Evolutionary conservation across 2,888 invertebrate species (phyloP).

Genomic region (Arrhopalites spinosus): DNA sequence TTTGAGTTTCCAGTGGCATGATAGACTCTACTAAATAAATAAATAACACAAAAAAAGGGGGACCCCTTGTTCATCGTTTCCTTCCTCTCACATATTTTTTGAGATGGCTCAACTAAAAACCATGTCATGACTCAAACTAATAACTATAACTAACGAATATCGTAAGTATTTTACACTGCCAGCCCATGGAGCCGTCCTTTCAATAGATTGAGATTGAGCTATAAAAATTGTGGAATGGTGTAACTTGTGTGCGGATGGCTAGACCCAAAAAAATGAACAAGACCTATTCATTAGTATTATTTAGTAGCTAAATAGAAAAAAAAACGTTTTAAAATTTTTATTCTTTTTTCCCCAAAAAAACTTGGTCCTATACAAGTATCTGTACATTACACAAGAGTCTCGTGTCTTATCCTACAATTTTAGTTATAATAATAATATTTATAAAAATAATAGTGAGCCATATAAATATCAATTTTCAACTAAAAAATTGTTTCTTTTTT

Average conservation of each 20-base stretch:
- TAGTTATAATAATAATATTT: background rate
- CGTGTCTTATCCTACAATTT: background rate
- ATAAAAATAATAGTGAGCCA: background rate
- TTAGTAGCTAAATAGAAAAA: background rate
- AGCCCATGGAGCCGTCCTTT: background rate
- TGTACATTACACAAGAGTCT: background rate
- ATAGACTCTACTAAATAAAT: background rate
- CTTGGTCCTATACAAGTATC: background rate
- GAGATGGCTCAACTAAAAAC: no score
- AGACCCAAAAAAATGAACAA: background rate
- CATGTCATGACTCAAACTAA: background rate
- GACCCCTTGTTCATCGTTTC: background rate
- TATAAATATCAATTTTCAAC: background rate
- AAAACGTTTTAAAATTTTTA: background rate
- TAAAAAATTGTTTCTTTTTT: background rate
- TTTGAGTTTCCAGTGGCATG: conserved; percentile 12
- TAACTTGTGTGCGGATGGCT: background rate
- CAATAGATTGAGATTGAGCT: background rate
- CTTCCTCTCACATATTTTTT: no score
- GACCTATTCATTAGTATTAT: background rate
- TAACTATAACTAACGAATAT: no score
- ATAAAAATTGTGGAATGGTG: background rate
- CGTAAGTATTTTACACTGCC: background rate
- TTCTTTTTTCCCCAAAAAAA: background rate
- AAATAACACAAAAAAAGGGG: no score